phyloP scores from a whole-genome alignment of 2,113 vertebrate genomes.

The Dasyprocta punctata region DNA sequence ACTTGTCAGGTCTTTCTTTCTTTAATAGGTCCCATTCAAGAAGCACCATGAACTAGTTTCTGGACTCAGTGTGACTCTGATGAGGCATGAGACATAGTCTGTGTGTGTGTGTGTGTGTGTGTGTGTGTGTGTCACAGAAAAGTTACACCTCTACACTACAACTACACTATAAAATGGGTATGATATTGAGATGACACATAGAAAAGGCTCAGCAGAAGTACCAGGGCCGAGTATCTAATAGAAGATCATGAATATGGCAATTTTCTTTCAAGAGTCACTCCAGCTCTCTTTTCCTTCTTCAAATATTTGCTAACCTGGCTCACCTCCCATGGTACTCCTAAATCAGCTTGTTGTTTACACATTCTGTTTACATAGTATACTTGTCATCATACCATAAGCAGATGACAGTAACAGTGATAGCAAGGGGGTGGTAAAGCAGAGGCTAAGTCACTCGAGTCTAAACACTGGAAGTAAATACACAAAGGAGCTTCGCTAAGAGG shows the following conservation, averaged over 20 bases:
- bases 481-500: background rate
- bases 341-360: background rate
- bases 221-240: background rate
- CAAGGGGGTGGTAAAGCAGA: background rate
- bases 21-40: background rate
- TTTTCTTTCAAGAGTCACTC: background rate
- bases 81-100: background rate
- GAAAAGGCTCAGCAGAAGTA: background rate
- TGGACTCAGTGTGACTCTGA: background rate
- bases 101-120: background rate
- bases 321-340: background rate
- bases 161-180: background rate
- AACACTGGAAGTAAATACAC: background rate
- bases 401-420: no score
- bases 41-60: background rate
- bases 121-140: background rate
- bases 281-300: background rate
- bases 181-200: background rate
- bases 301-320: background rate
- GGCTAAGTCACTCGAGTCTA: background rate
- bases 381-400: background rate
- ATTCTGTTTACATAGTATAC: background rate
- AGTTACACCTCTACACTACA: background rate
- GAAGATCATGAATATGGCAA: background rate
- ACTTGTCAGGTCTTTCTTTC: background rate